phyloP scores from a whole-genome alignment of 2,797 vertebrate species.

The Sparidentex hasta region DNA sequence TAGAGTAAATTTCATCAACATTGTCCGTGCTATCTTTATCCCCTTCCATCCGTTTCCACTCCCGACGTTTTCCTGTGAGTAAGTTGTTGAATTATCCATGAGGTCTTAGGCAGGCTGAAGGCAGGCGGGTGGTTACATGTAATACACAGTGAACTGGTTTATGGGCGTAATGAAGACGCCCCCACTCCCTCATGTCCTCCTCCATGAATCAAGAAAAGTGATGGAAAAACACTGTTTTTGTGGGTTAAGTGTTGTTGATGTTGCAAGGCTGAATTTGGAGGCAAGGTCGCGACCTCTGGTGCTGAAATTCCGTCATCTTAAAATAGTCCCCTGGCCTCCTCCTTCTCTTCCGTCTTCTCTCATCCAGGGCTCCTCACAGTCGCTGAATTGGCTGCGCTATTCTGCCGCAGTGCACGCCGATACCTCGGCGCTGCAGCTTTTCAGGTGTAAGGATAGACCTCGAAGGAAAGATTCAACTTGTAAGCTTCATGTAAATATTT shows the following conservation, averaged over 20 bases:
- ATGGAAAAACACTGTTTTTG: constrained; percentile 14
- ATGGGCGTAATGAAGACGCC: constrained; percentile 43
- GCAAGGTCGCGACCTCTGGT: constrained; percentile 15
- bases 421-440: neutral
- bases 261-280: constrained; percentile 23
- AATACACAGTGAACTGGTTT: constrained; percentile 39
- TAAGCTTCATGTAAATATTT: constrained; percentile 35
- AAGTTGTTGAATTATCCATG: constrained; percentile 75
- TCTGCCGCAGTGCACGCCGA: neutral
- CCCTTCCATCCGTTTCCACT: constrained; percentile 35
- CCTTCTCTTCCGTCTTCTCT: constrained; percentile 1
- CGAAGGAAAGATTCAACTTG: neutral
- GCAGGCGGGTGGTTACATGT: constrained; percentile 29
- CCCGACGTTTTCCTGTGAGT: constrained; percentile 47
- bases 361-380: neutral
- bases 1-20: constrained; percentile 52
- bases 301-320: constrained; percentile 43
- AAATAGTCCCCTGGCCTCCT: constrained; percentile 23
- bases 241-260: constrained; percentile 17
- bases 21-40: constrained; percentile 71
- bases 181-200: constrained; percentile 6
- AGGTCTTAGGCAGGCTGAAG: constrained; percentile 51
- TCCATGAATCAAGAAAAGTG: constrained; percentile 35
- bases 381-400: constrained; percentile 1
- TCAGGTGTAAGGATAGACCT: neutral